phyloP scores from a whole-genome alignment of 2,888 invertebrate genomes.

The Drosophila flavopinicola region DNA sequence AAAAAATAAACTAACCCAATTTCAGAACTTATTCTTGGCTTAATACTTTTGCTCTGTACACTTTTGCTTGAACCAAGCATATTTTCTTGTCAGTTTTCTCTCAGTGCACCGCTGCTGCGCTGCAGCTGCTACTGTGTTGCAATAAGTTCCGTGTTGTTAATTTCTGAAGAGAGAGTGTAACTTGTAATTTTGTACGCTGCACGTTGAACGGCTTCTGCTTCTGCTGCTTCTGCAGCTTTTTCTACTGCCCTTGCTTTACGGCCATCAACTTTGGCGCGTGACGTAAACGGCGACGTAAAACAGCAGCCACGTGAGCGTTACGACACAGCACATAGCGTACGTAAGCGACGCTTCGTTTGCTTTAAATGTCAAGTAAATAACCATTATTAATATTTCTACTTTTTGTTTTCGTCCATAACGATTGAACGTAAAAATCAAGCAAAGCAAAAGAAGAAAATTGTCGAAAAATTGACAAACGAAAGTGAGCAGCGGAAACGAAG shows the following conservation, averaged over 20 bases:
- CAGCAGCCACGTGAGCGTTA: conserved; percentile 69
- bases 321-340: conserved; percentile 60
- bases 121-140: conserved; percentile 47
- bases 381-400: conserved; percentile 38
- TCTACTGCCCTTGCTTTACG: conserved; percentile 38
- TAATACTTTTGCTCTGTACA: too few relatives aligned
- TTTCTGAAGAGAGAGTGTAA: conserved; percentile 77
- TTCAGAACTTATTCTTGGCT: too few relatives aligned
- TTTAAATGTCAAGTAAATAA: conserved; percentile 71
- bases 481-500: conserved; percentile 17
- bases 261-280: conserved; percentile 64
- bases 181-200: conserved; percentile 69
- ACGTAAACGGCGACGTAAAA: conserved; percentile 72
- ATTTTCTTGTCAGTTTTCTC: too few relatives aligned
- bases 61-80: too few relatives aligned
- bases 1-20: too few relatives aligned
- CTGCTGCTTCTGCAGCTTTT: conserved; percentile 9
- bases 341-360: conserved; percentile 64
- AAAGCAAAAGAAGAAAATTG: not conserved
- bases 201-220: conserved; percentile 36
- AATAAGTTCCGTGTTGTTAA: conserved; percentile 82
- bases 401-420: conserved; percentile 14
- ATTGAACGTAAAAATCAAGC: conserved; percentile 10
- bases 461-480: conserved; percentile 19
- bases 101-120: too few relatives aligned